Evolutionary conservation across 2,797 vertebrate species (phyloP).

Genomic region (Uromys caudimaculatus): DNA sequence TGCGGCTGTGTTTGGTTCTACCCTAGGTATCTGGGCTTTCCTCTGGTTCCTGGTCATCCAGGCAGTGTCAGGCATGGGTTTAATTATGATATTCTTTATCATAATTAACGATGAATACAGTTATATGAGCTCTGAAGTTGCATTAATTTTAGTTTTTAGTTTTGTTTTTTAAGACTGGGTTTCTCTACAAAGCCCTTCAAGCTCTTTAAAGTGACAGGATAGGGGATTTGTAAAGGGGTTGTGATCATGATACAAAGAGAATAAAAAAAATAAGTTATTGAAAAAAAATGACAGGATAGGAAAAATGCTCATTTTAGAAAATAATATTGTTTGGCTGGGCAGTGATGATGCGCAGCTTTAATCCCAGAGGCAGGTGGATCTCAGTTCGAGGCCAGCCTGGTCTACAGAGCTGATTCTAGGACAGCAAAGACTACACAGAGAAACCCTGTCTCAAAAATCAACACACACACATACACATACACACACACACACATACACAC

Average conservation of each 20-base stretch:
- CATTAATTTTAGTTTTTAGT: background rate
- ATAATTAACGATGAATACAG: conserved; percentile 27
- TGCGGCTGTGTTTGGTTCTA: background rate
- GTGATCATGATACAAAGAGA: background rate
- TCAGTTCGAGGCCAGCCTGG: background rate
- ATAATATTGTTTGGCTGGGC: background rate
- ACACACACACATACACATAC: no score
- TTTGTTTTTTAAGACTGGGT: background rate
- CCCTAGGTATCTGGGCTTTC: background rate
- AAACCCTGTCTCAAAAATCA: background rate
- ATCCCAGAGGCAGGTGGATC: background rate
- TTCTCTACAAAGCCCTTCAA: background rate
- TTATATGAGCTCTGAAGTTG: conserved; percentile 59
- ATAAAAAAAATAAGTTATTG: background rate
- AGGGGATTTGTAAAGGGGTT: background rate
- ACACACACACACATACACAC: no score
- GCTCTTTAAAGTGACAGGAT: background rate
- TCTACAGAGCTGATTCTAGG: background rate
- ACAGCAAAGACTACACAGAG: background rate
- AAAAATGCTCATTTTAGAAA: background rate
- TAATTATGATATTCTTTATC: background rate
- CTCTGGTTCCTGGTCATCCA: background rate
- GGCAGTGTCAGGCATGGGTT: background rate
- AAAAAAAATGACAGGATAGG: background rate
- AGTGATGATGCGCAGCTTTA: background rate